Conservation (phyloP, 2,113 vertebrate genomes). For the Cyanoderma ruficeps region DNA sequence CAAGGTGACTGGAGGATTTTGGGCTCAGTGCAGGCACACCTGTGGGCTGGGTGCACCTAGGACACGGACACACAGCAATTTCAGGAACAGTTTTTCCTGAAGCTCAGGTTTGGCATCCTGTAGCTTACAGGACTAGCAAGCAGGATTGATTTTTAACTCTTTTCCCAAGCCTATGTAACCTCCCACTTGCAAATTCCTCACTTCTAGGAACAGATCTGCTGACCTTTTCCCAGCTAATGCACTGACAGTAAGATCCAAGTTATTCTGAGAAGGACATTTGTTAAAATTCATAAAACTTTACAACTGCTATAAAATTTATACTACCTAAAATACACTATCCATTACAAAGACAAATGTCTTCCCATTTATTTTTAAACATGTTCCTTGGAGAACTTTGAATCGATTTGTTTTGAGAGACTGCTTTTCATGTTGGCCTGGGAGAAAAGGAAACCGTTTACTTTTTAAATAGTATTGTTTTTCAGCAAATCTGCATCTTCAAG, state of each 20-base stretch:
- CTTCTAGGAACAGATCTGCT: not conserved
- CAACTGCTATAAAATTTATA: not conserved
- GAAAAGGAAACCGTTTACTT: not conserved
- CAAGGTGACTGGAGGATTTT: not conserved
- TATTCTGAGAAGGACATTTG: not conserved
- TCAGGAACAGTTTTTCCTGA: not conserved
- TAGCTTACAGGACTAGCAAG: not conserved
- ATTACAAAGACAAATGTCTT: not conserved
- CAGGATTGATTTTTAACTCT: not conserved
- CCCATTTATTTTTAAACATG: not conserved
- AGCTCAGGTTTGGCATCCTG: not conserved
- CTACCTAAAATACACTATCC: not conserved
- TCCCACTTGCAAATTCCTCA: not conserved
- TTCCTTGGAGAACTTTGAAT: not conserved
- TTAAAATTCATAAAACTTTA: constrained; percentile 2
- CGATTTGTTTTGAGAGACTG: not conserved
- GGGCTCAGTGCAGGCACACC: not conserved
- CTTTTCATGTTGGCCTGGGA: not conserved
- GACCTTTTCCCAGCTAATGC: not conserved
- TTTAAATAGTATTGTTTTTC: not conserved
- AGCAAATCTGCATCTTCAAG: not conserved
- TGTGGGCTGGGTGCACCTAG: not conserved
- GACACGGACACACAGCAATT: fast-evolving
- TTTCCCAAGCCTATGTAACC: not conserved
- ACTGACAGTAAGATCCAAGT: not conserved